Percentiles rank a stretch among this genome's conserved stretches.
phyloP scores from a whole-genome alignment of 2,113 vertebrate genomes.

The Triplophysa tibetana region DNA sequence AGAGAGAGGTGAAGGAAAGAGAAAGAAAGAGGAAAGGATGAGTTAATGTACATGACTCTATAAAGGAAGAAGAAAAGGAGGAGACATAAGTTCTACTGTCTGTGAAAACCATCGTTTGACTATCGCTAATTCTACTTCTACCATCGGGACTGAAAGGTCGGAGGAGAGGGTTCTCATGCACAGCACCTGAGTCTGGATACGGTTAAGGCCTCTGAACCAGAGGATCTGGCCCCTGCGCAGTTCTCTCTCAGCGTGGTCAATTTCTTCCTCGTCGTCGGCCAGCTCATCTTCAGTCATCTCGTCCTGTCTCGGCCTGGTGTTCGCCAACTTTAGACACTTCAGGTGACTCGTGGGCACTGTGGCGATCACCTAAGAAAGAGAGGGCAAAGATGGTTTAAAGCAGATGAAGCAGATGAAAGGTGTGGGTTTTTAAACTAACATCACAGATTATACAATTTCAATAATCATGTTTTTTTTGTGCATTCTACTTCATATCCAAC shows the following conservation, averaged over 20 bases:
- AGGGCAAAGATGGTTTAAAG: no score
- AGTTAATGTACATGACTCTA: conserved; percentile 27
- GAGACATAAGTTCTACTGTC: conserved; percentile 30
- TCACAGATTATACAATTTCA: no score
- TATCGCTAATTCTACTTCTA: conserved; percentile 34
- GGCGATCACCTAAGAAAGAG: conserved; percentile 79
- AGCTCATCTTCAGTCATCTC: conserved; percentile 85
- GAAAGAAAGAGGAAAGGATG: conserved; percentile 15
- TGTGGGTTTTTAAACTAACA: no score
- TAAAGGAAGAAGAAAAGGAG: conserved; percentile 24
- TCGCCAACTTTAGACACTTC: conserved; percentile 88
- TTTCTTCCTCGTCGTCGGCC: conserved; percentile 89
- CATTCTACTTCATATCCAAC: no score
- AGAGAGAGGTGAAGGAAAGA: conserved; percentile 2
- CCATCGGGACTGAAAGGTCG: not conserved
- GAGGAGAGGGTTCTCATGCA: conserved; percentile 34
- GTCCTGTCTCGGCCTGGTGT: conserved; percentile 79
- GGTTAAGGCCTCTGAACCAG: conserved; percentile 91
- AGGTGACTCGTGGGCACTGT: conserved; percentile 85
- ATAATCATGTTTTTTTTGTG: no score
- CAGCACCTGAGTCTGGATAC: conserved; percentile 91
- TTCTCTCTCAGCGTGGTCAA: conserved; percentile 88
- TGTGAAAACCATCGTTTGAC: not conserved
- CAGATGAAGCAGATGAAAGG: no score
- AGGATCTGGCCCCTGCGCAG: conserved; percentile 89